Conservation (phyloP, 1,140 invertebrate species). For the Cydia pomonella region DNA sequence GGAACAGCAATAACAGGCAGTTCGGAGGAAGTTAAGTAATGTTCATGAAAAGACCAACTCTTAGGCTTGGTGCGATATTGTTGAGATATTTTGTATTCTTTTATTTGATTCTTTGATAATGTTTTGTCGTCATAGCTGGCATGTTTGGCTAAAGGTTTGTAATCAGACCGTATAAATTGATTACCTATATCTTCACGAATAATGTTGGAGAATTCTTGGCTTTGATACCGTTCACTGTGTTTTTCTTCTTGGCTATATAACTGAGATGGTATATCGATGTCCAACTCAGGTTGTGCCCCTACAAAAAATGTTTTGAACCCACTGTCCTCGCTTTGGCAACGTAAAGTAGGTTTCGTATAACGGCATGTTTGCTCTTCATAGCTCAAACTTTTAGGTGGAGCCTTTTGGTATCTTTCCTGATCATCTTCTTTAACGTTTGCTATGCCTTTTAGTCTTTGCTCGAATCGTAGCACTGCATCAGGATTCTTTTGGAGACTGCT, state of each 20-base stretch:
- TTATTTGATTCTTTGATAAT: slow-evolving; percentile 82
- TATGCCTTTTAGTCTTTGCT: slow-evolving; percentile 68
- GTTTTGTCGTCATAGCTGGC: slow-evolving; percentile 84
- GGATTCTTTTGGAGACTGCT: slow-evolving; percentile 75
- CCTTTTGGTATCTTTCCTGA: slow-evolving; percentile 77
- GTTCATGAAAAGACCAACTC: slow-evolving; percentile 83
- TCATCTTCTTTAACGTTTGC: slow-evolving; percentile 52
- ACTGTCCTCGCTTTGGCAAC: slow-evolving; percentile 82
- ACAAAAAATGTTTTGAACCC: slow-evolving; percentile 71
- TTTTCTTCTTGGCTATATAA: slow-evolving; percentile 83
- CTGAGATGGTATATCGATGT: slow-evolving; percentile 77
- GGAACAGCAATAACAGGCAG: slow-evolving; percentile 71
- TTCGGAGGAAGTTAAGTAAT: slow-evolving; percentile 79
- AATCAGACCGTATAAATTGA: slow-evolving; percentile 72
- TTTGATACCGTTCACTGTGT: slow-evolving; percentile 82
- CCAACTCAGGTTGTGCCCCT: slow-evolving; percentile 71
- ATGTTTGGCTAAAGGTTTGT: slow-evolving; percentile 82
- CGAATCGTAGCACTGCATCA: slow-evolving; percentile 68
- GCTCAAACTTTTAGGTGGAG: slow-evolving; percentile 79
- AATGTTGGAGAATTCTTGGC: slow-evolving; percentile 82
- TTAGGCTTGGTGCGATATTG: slow-evolving; percentile 81
- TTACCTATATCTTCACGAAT: slow-evolving; percentile 65
- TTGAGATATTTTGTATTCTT: slow-evolving; percentile 82
- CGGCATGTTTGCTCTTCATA: slow-evolving; percentile 74
- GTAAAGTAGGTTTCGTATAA: slow-evolving; percentile 65